phyloP scores from a whole-genome alignment of 2,113 vertebrate genomes.

The Todiramphus chloris region DNA sequence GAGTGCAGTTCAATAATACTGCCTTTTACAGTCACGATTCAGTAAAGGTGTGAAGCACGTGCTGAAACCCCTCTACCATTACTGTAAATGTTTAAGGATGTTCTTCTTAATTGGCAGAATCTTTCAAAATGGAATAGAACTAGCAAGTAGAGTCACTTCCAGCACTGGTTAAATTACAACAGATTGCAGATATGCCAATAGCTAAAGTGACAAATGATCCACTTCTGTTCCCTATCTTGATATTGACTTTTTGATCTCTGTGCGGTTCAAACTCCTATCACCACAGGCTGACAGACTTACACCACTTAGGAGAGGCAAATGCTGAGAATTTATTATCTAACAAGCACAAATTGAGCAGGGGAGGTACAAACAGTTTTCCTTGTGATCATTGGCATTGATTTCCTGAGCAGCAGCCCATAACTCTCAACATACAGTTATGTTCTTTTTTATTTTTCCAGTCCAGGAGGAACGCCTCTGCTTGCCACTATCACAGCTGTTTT shows the following conservation, averaged over 20 bases:
- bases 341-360: not conserved
- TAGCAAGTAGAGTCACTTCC: not conserved
- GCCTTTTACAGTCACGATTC: not conserved
- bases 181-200: not conserved
- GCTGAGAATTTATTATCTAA: not conserved
- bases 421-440: not conserved
- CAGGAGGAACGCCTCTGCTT: not conserved
- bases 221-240: not conserved
- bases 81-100: not conserved
- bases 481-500: not conserved
- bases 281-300: not conserved
- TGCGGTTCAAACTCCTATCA: not conserved
- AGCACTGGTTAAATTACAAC: not conserved
- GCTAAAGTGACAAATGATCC: not conserved
- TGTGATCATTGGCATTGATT: not conserved
- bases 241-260: not conserved
- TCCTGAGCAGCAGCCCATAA: not conserved
- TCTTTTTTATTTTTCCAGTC: not conserved
- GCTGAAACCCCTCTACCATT: not conserved
- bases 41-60: not conserved
- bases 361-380: not conserved
- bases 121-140: not conserved
- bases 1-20: not conserved
- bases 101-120: not conserved
- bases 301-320: not conserved